Conservation (phyloP, 2,113 vertebrate species). For the Aphelocoma coerulescens region DNA sequence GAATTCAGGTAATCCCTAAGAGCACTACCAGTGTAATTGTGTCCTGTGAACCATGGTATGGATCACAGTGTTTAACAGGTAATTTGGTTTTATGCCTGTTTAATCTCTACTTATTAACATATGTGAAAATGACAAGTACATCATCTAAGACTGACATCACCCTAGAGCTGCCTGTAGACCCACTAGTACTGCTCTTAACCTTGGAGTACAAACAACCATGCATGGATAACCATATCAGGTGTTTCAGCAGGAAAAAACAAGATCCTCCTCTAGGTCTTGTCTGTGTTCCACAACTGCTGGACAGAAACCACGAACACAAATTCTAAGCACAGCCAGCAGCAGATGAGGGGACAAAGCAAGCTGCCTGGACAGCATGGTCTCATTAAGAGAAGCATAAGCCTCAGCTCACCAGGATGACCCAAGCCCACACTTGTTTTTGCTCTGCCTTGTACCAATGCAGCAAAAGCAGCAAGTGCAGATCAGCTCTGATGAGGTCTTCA, state of each 20-base stretch:
- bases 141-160: not conserved
- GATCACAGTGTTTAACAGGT: not conserved
- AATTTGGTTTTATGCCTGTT: not conserved
- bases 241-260: not conserved
- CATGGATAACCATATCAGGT: not conserved
- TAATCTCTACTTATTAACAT: not conserved
- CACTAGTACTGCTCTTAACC: not conserved
- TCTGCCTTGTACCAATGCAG: not conserved
- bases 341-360: not conserved
- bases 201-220: not conserved
- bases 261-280: not conserved
- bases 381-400: rapidly evolving
- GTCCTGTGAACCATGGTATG: not conserved
- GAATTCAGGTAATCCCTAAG: not conserved
- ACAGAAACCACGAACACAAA: not conserved
- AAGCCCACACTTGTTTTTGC: not conserved
- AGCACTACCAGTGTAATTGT: not conserved
- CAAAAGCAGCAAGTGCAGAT: not conserved
- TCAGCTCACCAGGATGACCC: not conserved
- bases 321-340: not conserved
- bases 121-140: not conserved
- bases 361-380: not conserved
- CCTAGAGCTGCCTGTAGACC: not conserved
- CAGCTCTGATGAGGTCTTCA: not conserved
- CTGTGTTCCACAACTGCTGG: not conserved